Percentiles rank a stretch among this genome's conserved stretches.
Evolutionary conservation across 2,888 invertebrate species (phyloP).

Genomic region (Melieria picta): DNA sequence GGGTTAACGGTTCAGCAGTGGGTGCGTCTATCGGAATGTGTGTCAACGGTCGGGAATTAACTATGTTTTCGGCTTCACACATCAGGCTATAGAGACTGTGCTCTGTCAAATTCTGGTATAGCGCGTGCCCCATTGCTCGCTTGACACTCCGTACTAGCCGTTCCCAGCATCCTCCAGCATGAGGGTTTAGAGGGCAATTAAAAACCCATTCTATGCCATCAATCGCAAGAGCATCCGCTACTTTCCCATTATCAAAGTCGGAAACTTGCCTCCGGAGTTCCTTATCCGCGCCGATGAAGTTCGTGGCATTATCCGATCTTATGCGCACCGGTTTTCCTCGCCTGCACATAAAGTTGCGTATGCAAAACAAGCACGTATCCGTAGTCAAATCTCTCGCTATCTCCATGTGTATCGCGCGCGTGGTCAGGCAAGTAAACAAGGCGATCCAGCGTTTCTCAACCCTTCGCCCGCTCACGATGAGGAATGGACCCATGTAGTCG

Average conservation of each 20-base stretch:
- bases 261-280: constrained; percentile 19
- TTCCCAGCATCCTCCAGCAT: constrained; percentile 37
- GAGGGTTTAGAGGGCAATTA: constrained; percentile 37
- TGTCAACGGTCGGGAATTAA: constrained; percentile 35
- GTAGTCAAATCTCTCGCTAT: constrained; percentile 39
- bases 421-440: constrained; percentile 33
- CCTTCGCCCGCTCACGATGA: constrained; percentile 29
- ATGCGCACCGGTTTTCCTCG: constrained; percentile 29
- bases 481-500: constrained; percentile 40
- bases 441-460: constrained; percentile 34
- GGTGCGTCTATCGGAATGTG: constrained; percentile 26
- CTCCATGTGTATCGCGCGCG: constrained; percentile 33
- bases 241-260: constrained; percentile 19
- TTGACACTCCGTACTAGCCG: constrained; percentile 37
- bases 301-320: constrained; percentile 37
- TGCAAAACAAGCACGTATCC: constrained; percentile 39
- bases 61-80: constrained; percentile 36
- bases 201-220: constrained; percentile 41
- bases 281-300: constrained; percentile 30
- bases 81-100: constrained; percentile 31
- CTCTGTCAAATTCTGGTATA: constrained; percentile 24
- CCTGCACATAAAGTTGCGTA: constrained; percentile 42
- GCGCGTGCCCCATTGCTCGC: constrained; percentile 17
- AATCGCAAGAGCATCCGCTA: constrained; percentile 23
- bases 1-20: constrained; percentile 36